These are phyloP conservation scores for Drosophila parabipectinata DNA, from an alignment of 1,140 invertebrate species.

Conservation along the genomic window DNA sequence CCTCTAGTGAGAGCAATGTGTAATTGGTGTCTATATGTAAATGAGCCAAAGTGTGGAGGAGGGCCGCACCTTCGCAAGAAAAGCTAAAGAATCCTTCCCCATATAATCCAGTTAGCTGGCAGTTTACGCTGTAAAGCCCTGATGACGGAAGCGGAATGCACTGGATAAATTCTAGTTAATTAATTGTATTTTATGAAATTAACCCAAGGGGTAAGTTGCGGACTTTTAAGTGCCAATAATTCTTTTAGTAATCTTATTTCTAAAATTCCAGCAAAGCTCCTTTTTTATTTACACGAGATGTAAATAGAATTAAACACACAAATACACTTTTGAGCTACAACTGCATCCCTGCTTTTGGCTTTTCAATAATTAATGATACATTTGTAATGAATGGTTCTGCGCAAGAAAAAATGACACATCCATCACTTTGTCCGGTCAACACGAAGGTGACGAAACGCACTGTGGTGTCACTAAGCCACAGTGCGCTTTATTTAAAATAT, in stretches of 20 bases:
- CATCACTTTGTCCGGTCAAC: not conserved
- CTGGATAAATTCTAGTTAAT: constrained; percentile 75
- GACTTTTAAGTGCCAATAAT: constrained; percentile 34
- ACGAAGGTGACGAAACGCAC: not conserved
- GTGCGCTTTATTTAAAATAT: too few species aligned
- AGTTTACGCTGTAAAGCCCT: constrained; percentile 79
- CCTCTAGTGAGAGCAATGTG: constrained; percentile 4
- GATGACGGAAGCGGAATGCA: constrained; percentile 40
- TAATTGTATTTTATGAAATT: constrained; percentile 64
- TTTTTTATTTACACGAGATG: constrained; percentile 16
- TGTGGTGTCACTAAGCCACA: too few species aligned
- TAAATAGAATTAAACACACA: constrained; percentile 35
- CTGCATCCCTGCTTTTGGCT: constrained; percentile 52
- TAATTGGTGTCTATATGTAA: constrained; percentile 21
- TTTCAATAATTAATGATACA: constrained; percentile 68
- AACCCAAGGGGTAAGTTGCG: constrained; percentile 27
- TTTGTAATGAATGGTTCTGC: constrained; percentile 37
- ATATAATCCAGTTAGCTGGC: constrained; percentile 81
- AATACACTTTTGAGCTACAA: constrained; percentile 54
- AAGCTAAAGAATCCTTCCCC: constrained; percentile 77
- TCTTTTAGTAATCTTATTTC: not conserved
- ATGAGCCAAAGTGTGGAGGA: constrained; percentile 29
- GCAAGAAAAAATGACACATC: constrained; percentile 61
- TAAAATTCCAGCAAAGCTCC: not conserved
- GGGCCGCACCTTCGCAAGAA: constrained; percentile 71